Evolutionary conservation across 2,113 vertebrate genomes (phyloP).

Genomic region (Natator depressus): DNA sequence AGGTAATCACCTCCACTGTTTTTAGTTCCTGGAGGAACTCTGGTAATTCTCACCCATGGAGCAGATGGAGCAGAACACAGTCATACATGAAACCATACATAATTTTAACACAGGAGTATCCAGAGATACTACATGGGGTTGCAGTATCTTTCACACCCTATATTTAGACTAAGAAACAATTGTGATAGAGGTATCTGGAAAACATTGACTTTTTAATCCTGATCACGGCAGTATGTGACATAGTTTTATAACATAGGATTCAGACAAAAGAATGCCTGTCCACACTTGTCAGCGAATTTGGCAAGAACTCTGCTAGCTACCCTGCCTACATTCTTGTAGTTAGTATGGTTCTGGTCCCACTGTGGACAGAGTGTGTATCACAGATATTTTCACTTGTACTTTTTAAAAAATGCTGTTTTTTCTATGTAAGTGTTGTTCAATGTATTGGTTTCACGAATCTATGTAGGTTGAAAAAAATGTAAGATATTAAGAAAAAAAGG

Average conservation of each 20-base stretch:
- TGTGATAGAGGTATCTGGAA: neutral
- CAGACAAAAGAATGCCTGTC: constrained; percentile 24
- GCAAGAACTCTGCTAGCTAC: constrained; percentile 17
- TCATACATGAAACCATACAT: neutral
- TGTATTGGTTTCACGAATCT: neutral
- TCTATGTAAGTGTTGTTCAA: rapidly evolving
- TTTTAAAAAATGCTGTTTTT: neutral
- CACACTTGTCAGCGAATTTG: neutral
- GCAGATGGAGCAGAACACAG: neutral
- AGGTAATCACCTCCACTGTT: neutral
- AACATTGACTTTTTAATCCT: constrained; percentile 66
- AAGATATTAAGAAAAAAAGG: neutral
- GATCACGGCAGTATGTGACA: constrained; percentile 37
- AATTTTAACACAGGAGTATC: neutral
- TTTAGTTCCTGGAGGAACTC: neutral
- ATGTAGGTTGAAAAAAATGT: neutral
- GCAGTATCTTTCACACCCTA: neutral
- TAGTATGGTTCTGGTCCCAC: constrained; percentile 25
- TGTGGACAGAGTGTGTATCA: neutral
- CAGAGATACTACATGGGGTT: neutral
- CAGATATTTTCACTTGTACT: neutral
- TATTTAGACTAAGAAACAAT: neutral
- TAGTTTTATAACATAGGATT: constrained; percentile 61
- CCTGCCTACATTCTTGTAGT: neutral
- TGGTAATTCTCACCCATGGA: neutral